A percentile compares a stretch with the other conserved stretches of the same genome.
These are phyloP conservation scores for Hipparchia sbordonii DNA, from an alignment of 2,888 invertebrate species.

Conservation along the genomic window DNA sequence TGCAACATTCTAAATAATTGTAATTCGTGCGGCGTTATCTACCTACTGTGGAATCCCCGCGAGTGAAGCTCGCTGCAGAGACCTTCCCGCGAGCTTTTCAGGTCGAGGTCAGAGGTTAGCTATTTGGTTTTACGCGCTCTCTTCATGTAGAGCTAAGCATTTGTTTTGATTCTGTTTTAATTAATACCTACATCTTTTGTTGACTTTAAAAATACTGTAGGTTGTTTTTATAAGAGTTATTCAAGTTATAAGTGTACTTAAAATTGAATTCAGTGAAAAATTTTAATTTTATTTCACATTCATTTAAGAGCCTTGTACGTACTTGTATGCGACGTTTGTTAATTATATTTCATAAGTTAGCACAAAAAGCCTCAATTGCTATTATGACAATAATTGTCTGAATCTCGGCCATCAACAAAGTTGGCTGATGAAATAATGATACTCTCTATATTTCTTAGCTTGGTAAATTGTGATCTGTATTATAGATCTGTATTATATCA, in stretches of 20 bases:
- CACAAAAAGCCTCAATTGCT: neutral
- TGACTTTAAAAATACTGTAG: neutral
- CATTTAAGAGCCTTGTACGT: neutral
- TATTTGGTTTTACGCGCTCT: constrained; percentile 13
- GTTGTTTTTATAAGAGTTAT: neutral
- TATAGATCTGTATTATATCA: neutral
- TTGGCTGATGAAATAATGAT: neutral
- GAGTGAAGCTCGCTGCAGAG: constrained; percentile 43
- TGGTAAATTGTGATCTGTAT: neutral
- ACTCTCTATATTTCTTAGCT: too few relatives aligned
- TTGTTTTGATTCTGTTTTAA: constrained; percentile 2
- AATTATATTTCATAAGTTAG: neutral
- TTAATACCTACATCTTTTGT: constrained; percentile 3
- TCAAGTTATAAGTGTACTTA: neutral
- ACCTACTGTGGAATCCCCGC: constrained; percentile 21
- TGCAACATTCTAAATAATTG: neutral
- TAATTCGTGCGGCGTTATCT: neutral
- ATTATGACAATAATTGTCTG: neutral
- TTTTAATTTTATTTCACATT: neutral
- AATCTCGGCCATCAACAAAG: neutral
- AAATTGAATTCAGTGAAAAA: neutral
- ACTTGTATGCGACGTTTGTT: neutral
- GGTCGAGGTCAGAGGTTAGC: constrained; percentile 59
- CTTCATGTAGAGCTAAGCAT: neutral
- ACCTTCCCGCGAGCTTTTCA: constrained; percentile 57